phyloP scores from a whole-genome alignment of 2,888 invertebrate species.

The Volucella inflata region DNA sequence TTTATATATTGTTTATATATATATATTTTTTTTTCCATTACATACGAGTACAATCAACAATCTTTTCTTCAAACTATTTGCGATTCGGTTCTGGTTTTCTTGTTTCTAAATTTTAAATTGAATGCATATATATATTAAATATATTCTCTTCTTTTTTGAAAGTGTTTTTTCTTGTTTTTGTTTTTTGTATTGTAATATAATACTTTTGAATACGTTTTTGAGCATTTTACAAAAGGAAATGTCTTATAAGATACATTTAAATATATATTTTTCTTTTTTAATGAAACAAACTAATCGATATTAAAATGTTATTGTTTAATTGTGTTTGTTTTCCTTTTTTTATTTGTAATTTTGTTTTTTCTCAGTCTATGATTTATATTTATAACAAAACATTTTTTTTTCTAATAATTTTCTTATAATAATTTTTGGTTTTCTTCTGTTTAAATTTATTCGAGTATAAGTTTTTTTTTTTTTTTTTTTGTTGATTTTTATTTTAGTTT shows the following conservation, averaged over 20 bases:
- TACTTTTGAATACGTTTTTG: constrained; percentile 37
- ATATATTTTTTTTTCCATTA: background rate
- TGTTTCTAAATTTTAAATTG: constrained; percentile 26
- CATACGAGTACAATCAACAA: constrained; percentile 24
- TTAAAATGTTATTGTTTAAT: constrained; percentile 49
- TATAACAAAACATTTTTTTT: constrained; percentile 68
- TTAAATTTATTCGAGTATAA: constrained; percentile 71
- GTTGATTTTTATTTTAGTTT: constrained; percentile 25
- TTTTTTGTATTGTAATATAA: constrained; percentile 52
- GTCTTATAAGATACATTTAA: constrained; percentile 45
- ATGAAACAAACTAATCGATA: constrained; percentile 76
- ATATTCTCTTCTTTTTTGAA: background rate
- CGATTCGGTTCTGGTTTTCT: background rate
- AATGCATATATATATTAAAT: constrained; percentile 11
- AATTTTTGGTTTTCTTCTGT: constrained; percentile 70
- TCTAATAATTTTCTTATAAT: constrained; percentile 43
- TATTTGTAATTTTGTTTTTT: constrained; percentile 61
- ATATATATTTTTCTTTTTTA: constrained; percentile 55
- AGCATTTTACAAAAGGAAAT: constrained; percentile 68
- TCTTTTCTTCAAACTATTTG: constrained; percentile 18
- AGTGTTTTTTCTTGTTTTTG: background rate
- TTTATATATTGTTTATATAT: background rate
- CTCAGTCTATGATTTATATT: constrained; percentile 73
- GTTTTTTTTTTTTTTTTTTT: constrained; percentile 27
- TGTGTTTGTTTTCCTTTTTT: constrained; percentile 28